These are phyloP conservation scores for Callosobruchus maculatus DNA, from an alignment of 2,888 invertebrate genomes.

Conservation along the genomic window DNA sequence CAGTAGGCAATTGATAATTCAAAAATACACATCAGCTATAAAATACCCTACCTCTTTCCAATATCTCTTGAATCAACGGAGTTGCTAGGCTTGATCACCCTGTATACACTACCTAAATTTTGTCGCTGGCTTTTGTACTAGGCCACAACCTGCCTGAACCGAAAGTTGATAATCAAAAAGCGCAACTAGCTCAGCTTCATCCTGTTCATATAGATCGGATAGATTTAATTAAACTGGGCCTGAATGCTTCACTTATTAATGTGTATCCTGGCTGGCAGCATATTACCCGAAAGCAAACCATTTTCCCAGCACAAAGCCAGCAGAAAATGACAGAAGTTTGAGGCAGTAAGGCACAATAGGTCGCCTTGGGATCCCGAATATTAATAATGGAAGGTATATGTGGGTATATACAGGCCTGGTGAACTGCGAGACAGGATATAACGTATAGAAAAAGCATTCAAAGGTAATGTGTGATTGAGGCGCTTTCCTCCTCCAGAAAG, in stretches of 20 bases:
- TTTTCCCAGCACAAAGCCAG: background rate
- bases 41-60: too few species aligned
- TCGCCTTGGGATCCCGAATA: conserved; percentile 33
- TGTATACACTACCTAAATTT: too few species aligned
- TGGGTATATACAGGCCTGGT: background rate
- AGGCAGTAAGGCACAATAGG: conserved; percentile 27
- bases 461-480: background rate
- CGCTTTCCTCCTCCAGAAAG: background rate
- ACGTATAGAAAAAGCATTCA: background rate
- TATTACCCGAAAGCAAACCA: background rate
- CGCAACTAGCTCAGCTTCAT: background rate
- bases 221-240: background rate
- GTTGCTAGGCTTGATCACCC: too few species aligned
- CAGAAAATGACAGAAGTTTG: background rate
- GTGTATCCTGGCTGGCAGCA: background rate
- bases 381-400: conserved; percentile 33
- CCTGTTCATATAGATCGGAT: background rate
- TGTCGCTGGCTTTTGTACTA: too few species aligned
- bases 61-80: too few species aligned
- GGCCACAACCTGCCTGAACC: too few species aligned
- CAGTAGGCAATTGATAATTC: too few species aligned
- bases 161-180: background rate
- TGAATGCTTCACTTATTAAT: background rate
- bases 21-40: too few species aligned
- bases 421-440: background rate